phyloP scores from a whole-genome alignment of 2,113 vertebrate genomes.

The Microcebus jonahi region DNA sequence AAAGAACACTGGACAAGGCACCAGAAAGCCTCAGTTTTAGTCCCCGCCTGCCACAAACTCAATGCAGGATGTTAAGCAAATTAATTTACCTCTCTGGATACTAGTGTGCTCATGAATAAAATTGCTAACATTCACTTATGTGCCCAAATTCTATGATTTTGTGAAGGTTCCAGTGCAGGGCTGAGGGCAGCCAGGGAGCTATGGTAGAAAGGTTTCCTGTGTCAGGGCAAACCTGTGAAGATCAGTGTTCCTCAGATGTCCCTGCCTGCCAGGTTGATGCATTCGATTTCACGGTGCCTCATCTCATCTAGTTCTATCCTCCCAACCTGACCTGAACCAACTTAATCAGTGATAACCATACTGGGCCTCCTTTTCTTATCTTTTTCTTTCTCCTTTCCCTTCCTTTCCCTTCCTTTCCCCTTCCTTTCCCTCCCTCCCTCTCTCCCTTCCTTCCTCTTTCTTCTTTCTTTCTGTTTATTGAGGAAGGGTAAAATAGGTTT shows the following conservation, averaged over 20 bases:
- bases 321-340: neutral
- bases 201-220: neutral
- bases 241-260: neutral
- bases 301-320: neutral
- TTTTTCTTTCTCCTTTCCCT: no score
- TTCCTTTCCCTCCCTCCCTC: rapidly evolving
- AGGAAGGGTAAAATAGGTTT: no score
- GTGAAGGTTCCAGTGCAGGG: neutral
- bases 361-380: neutral
- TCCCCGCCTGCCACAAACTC: neutral
- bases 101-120: neutral
- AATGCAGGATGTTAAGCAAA: neutral
- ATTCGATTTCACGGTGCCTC: no score
- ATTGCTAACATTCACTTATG: neutral
- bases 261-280: neutral
- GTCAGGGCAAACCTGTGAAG: neutral
- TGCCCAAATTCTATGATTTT: neutral
- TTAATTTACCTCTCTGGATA: neutral
- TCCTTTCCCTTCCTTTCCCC: no score
- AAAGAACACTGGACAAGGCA: neutral
- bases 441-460: neutral
- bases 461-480: no score
- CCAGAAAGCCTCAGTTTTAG: neutral
- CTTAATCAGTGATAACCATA: neutral
- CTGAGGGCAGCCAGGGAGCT: neutral